Base-by-base conservation (phyloP, 2,113 vertebrate genomes). In the Strix aluco region DNA sequence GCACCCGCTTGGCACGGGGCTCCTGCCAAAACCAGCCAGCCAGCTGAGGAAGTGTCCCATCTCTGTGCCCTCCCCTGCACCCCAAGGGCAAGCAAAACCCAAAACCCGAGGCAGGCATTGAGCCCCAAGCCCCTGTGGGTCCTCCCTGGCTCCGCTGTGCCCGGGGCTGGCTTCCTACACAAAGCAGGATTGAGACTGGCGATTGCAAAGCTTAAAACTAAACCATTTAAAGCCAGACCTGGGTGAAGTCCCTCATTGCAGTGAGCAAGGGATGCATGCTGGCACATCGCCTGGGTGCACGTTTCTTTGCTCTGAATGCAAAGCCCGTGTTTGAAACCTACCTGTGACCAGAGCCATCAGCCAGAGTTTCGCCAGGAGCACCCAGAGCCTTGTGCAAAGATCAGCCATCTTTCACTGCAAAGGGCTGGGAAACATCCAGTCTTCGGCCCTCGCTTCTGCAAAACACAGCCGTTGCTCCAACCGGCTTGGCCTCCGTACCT, bases 1-100 rank as follows among this genome's bases (percentile, higher is more conserved):
- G 23, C n/a, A 25, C 30, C 59, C 4, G 0, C 44, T 69, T 0
- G 0, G 52, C 32, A 10, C 16, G 0, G 0, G 26, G 52, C 46
- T 84, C 47, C 66, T 10, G 7, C 55, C 36, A 42, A 14, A 38
- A 42, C 71, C 89, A 58, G 27, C 27, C 9, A 15, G 16, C 44
- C 4, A 2, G 38, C 70, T 15, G 0, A 21, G 20, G 20, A 32
- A 11, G 4, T 2, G 11, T 29, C 46, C 44, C 36, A 29, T 26
- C 46, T 17, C 42, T 2, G 17, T 19, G 16, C 61, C 46, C 25
- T 30, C 36, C 36, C 47, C n/a, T 8, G 8, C 36, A 22, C 5
- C 47, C 25, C 22, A 14, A 3, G 0, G 4, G 52, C 62, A 47
- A 75, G 29, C 44, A 67, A 29, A 70, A 22, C 79, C 65, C 49